phyloP scores from a whole-genome alignment of 30 jellyfish, hydroid and myxozoan genomes.

The Phacellophora camtschatica region DNA sequence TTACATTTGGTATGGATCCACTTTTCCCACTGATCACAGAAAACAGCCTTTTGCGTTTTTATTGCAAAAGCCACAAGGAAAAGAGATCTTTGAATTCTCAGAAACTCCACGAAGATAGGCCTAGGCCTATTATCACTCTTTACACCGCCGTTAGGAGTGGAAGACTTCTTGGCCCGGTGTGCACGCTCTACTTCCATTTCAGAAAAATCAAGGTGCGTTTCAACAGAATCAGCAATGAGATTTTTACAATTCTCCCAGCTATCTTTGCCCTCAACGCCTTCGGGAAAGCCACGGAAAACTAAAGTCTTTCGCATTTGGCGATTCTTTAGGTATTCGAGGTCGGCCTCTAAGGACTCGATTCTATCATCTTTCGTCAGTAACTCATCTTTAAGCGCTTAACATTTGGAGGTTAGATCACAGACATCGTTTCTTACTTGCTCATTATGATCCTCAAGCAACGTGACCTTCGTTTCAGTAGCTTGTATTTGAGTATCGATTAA shows the following conservation, averaged over 20 bases:
- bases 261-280: not conserved
- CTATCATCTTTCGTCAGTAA: no score
- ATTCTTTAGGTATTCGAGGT: not conserved
- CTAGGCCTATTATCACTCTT: not conserved
- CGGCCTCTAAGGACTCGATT: no score
- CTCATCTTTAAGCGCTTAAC: no score
- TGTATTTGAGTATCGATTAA: no score
- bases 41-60: not conserved
- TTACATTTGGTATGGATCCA: not conserved
- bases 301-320: not conserved
- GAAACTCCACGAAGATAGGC: not conserved
- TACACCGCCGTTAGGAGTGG: not conserved
- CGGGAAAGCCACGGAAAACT: constrained; percentile 1
- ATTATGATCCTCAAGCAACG: no score
- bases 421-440: no score
- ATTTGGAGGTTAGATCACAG: no score
- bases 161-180: not conserved
- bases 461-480: no score
- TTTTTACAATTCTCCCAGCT: not conserved
- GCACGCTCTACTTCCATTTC: not conserved
- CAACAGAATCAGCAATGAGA: not conserved
- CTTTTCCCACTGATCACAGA: not conserved
- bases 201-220: not conserved
- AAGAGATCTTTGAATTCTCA: not conserved
- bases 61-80: not conserved